Evolutionary conservation across 2,113 vertebrate species (phyloP).

Genomic region (Ploceus nigricollis): DNA sequence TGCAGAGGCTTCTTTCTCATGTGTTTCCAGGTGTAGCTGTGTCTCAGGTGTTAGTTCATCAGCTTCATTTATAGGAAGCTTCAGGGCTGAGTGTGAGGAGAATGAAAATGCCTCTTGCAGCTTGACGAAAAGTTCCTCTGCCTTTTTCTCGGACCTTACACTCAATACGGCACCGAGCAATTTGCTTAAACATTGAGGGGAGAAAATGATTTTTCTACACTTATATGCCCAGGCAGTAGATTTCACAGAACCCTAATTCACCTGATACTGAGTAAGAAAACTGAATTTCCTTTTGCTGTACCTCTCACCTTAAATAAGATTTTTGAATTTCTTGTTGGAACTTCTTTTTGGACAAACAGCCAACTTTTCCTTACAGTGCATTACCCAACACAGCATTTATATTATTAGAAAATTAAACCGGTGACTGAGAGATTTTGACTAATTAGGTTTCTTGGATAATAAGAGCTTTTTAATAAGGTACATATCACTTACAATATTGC

Average conservation of each 20-base stretch:
- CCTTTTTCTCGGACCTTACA: slow-evolving; percentile 7
- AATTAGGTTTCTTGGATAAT: slow-evolving; percentile 86
- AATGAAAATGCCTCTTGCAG: slow-evolving; percentile 1
- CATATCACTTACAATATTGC: slow-evolving; percentile 85
- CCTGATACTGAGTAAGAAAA: not conserved
- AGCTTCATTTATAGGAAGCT: slow-evolving; percentile 48
- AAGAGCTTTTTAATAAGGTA: slow-evolving; percentile 86
- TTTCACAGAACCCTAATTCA: not conserved
- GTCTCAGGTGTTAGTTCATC: slow-evolving; percentile 27
- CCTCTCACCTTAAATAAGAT: not conserved
- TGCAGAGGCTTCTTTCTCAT: not conserved
- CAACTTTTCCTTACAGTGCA: slow-evolving; percentile 39
- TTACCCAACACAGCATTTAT: slow-evolving; percentile 60
- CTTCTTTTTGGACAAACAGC: slow-evolving; percentile 53
- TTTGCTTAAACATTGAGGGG: not conserved
- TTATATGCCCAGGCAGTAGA: not conserved
- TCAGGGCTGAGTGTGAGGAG: slow-evolving; percentile 21
- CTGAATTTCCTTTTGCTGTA: not conserved
- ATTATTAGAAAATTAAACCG: slow-evolving; percentile 74
- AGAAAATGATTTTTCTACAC: not conserved
- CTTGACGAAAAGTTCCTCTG: not conserved
- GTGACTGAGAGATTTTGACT: slow-evolving; percentile 79
- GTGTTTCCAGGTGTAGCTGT: slow-evolving; percentile 5
- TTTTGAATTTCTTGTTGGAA: not conserved
- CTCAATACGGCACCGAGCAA: not conserved